Percentiles rank a stretch among this genome's conserved stretches.
Evolutionary conservation across 2,113 vertebrate species (phyloP).

Genomic region (Gallinago media): DNA sequence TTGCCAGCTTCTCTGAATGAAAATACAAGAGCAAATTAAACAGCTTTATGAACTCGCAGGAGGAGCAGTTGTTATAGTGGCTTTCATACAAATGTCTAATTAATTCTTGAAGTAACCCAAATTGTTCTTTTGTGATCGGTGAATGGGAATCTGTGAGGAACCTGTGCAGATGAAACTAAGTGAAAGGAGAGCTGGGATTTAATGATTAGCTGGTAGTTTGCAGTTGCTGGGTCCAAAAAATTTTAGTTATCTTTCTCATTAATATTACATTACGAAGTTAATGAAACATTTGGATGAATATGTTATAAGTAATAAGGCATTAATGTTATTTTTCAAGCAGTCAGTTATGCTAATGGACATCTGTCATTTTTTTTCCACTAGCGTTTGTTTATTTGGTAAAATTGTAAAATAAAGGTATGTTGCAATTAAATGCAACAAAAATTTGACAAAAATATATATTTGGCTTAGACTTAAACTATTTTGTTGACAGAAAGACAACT

Average conservation of each 20-base stretch:
- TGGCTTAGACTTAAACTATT: background rate
- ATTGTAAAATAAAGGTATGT: slow-evolving; percentile 31
- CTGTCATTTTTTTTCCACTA: slow-evolving; percentile 68
- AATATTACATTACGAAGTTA: slow-evolving; percentile 80
- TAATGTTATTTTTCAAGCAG: slow-evolving; percentile 78
- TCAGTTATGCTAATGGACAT: slow-evolving; percentile 82
- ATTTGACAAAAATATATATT: background rate
- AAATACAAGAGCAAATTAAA: slow-evolving; percentile 79
- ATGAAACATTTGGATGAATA: slow-evolving; percentile 86
- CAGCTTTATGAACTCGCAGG: slow-evolving; percentile 76
- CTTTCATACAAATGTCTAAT: slow-evolving; percentile 78
- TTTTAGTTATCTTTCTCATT: slow-evolving; percentile 79
- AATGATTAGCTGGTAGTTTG: slow-evolving; percentile 72
- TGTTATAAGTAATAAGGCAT: slow-evolving; percentile 83
- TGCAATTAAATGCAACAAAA: background rate
- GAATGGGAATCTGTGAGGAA: slow-evolving; percentile 74
- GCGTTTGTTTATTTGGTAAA: slow-evolving; percentile 4
- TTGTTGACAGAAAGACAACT: background rate
- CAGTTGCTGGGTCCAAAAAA: slow-evolving; percentile 59
- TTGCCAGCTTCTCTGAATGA: slow-evolving; percentile 78
- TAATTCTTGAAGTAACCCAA: slow-evolving; percentile 79
- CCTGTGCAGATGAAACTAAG: slow-evolving; percentile 64
- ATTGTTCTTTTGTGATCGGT: slow-evolving; percentile 80
- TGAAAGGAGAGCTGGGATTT: slow-evolving; percentile 61
- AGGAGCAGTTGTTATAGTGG: slow-evolving; percentile 82